Percentiles rank a stretch among this genome's conserved stretches.
Conservation (phyloP, 2,113 vertebrate genomes). For the Crotalus tigris region DNA sequence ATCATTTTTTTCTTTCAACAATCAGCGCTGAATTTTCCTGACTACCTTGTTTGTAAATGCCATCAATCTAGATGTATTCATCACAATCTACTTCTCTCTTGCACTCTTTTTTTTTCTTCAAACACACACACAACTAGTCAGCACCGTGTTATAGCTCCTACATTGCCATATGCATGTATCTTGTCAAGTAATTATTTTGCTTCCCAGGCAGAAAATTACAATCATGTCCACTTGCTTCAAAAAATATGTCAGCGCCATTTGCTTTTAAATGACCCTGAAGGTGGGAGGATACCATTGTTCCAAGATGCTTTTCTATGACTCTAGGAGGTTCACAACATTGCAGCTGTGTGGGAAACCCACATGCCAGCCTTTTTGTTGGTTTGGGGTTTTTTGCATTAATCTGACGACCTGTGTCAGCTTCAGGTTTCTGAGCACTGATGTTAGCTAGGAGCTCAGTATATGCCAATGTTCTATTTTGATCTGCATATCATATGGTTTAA, state of each 20-base stretch:
- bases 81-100: background rate
- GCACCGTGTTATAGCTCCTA: background rate
- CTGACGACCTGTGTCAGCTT: background rate
- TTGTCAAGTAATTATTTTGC: conserved; percentile 58
- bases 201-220: conserved; percentile 31
- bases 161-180: background rate
- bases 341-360: background rate
- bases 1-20: conserved; percentile 61
- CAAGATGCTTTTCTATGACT: fast-evolving
- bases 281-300: fast-evolving
- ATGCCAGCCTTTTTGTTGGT: background rate
- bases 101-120: background rate
- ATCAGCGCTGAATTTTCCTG: conserved; percentile 72
- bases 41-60: conserved; percentile 56
- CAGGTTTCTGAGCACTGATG: background rate
- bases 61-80: conserved; percentile 56
- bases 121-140: fast-evolving
- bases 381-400: background rate
- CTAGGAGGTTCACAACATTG: background rate
- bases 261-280: background rate
- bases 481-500: background rate
- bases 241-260: background rate
- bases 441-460: background rate
- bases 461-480: background rate
- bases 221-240: background rate